A percentile compares a stretch with the other conserved stretches of the same genome.
phyloP scores from a whole-genome alignment of 2,888 invertebrate species.

The Aleiodes alternator region DNA sequence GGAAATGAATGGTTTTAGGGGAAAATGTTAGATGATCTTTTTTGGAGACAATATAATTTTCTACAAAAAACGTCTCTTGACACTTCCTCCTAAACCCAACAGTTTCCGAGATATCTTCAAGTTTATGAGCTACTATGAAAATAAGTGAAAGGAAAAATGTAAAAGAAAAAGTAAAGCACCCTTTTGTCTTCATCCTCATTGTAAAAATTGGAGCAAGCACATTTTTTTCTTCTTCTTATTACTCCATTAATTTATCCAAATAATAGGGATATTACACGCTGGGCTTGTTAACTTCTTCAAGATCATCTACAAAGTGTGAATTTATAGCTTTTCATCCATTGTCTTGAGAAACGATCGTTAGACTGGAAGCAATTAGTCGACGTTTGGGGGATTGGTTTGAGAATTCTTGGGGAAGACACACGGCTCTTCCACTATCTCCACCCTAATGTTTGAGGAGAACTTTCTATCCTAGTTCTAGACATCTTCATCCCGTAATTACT shows the following conservation, averaged over 20 bases:
- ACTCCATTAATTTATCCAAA: background rate
- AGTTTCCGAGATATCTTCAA: too few species aligned
- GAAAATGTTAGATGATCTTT: too few species aligned
- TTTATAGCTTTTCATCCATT: conserved; percentile 40
- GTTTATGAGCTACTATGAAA: too few species aligned
- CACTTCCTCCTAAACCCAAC: too few species aligned
- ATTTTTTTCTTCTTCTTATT: background rate
- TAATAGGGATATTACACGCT: background rate
- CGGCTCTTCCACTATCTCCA: conserved; percentile 37
- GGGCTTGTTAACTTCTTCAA: background rate
- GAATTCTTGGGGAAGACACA: conserved; percentile 49
- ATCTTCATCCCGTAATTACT: conserved; percentile 59
- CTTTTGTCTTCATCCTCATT: too few species aligned
- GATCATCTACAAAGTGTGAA: conserved; percentile 12
- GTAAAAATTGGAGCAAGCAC: too few species aligned
- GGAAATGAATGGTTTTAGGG: too few species aligned
- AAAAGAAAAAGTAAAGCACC: too few species aligned
- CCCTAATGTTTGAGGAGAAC: conserved; percentile 23
- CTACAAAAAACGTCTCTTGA: too few species aligned
- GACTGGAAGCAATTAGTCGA: conserved; percentile 55
- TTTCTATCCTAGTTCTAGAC: conserved; percentile 47
- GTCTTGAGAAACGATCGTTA: conserved; percentile 53
- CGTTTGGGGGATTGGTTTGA: conserved; percentile 38
- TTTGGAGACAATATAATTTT: too few species aligned
- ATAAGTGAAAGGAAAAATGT: too few species aligned